Evolutionary conservation across 2,113 vertebrate genomes (phyloP), one percentile per base, ranked within the genome.

Genomic region (Cromileptes altivelis): DNA sequence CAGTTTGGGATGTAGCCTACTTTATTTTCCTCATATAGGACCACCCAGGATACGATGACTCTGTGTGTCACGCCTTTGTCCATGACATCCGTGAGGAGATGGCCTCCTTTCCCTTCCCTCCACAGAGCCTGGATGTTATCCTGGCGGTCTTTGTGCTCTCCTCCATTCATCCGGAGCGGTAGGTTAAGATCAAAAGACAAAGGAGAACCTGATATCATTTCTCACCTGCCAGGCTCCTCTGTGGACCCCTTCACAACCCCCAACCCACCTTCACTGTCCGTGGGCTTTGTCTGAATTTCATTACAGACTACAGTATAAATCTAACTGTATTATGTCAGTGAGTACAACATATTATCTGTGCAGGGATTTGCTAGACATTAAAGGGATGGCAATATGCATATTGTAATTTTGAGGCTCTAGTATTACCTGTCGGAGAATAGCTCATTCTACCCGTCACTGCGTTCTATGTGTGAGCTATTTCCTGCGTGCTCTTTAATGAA

Each of bases 81-180:
- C 97, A 96, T 77, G 96, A 98, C 76, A 89, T 99, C 70, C 96
- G 97, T 88, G 95, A 97, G 80, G 96, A 96, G 82, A 68, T 78
- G 74, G 92, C 93, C 75, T 91, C 94, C 82, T 96, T 97, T 93
- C 97, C 97, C 58, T 97, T 98, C 90, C 97, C 97, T 83, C 95
- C 94, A 63, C 96, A 91, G 84, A 97, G 94, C 94, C 93, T 98
- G 93, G 96, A 98, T 88, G 94, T 96, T 91, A 93, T 99, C 94
- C 95, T 98, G 83, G 94, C 97, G 12, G 93, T 98, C 92, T 99
- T 98, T 94, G 97, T 99, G 91, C 96, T 99, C 80, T 98, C 97
- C 77, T 94, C 97, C 77, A 96, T 98, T 94, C 97, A 97, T 93
- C 97, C 97, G 80, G 95, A 95, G 91, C 95, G 97, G 97, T 99